phyloP scores from a whole-genome alignment of 2,888 invertebrate genomes.

The Troides oblongomaculatus region DNA sequence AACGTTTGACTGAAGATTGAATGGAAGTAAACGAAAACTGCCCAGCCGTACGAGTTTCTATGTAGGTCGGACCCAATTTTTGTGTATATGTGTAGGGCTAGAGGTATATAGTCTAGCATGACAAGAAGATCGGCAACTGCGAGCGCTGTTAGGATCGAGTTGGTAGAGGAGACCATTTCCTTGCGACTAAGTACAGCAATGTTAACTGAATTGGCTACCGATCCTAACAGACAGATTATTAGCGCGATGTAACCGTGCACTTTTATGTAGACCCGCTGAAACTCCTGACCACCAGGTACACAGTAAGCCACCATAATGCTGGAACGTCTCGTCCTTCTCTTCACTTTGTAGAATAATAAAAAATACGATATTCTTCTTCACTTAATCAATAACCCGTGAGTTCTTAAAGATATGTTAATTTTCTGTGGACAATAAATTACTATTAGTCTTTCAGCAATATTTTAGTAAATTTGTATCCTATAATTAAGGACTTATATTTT shows the following conservation, averaged over 20 bases:
- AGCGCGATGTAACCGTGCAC: constrained; percentile 93
- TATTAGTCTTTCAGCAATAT: no score
- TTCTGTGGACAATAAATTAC: constrained; percentile 12
- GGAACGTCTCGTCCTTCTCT: no score
- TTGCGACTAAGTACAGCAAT: constrained; percentile 93
- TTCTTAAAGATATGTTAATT: constrained; percentile 2
- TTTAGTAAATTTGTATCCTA: no score
- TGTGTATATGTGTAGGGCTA: constrained; percentile 89
- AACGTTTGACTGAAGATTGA: constrained; percentile 93
- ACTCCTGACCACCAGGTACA: constrained; percentile 77
- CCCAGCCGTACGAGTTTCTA: constrained; percentile 84
- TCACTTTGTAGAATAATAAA: no score
- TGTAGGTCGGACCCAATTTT: constrained; percentile 73
- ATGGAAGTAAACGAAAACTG: constrained; percentile 91
- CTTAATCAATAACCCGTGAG: neutral
- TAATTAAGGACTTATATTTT: no score
- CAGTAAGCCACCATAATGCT: constrained; percentile 62
- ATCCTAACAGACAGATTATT: constrained; percentile 92
- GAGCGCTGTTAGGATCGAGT: constrained; percentile 93
- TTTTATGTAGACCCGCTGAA: constrained; percentile 82
- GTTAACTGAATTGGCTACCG: constrained; percentile 93
- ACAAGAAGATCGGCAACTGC: constrained; percentile 96
- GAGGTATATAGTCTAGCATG: constrained; percentile 96
- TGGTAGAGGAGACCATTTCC: constrained; percentile 95
- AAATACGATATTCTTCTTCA: constrained; percentile 15